A percentile compares a stretch with the other conserved stretches of the same genome.
Evolutionary conservation across 2,888 invertebrate species (phyloP).

Genomic region (Biston stratarius): DNA sequence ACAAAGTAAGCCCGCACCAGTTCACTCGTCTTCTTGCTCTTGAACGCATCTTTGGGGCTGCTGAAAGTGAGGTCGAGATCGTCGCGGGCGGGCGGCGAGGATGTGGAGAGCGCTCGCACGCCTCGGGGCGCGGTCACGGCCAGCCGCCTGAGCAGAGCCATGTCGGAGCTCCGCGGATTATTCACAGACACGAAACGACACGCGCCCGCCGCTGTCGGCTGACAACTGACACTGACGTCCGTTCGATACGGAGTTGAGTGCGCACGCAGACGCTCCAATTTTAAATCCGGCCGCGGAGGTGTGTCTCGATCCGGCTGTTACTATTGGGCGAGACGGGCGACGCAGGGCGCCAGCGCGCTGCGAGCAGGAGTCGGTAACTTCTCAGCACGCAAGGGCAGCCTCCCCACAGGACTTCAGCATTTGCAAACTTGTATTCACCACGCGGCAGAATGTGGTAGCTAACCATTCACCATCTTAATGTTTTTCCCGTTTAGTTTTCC

Average conservation of each 20-base stretch:
- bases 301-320: slow-evolving; percentile 66
- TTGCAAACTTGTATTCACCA: slow-evolving; percentile 30
- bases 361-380: slow-evolving; percentile 37
- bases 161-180: slow-evolving; percentile 68
- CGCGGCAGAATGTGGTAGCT: slow-evolving; percentile 21
- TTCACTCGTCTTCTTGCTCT: slow-evolving; percentile 97
- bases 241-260: slow-evolving; percentile 76
- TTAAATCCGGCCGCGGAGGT: slow-evolving; percentile 77
- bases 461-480: background rate
- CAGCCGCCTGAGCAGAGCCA: slow-evolving; percentile 81
- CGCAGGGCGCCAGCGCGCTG: slow-evolving; percentile 47
- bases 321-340: slow-evolving; percentile 65
- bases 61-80: slow-evolving; percentile 94
- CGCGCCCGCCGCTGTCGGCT: slow-evolving; percentile 69
- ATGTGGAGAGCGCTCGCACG: slow-evolving; percentile 67
- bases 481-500: background rate
- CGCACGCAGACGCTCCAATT: slow-evolving; percentile 82
- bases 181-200: slow-evolving; percentile 55
- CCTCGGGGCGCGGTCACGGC: slow-evolving; percentile 71
- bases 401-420: slow-evolving; percentile 16
- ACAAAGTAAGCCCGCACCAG: slow-evolving; percentile 96
- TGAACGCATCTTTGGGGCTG: slow-evolving; percentile 96
- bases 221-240: slow-evolving; percentile 71
- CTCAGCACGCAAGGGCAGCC: slow-evolving; percentile 46
- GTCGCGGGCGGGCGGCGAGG: slow-evolving; percentile 79